Percentiles rank a stretch among this genome's conserved stretches.
These are phyloP conservation scores for human (Homo sapiens) DNA, from an alignment of 2,113 vertebrate genomes.

Conservation along the genomic window GRCh38 chr7:134869501-134870000, in stretches of 20 bases:
- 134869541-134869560: neutral
- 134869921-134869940: rapidly evolving
- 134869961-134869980: neutral
- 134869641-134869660: neutral
- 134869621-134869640: neutral
- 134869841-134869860: neutral
- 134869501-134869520: neutral
- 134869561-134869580: neutral
- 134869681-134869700: neutral
- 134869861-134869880: neutral
- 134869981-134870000: rapidly evolving
- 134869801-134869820: neutral
- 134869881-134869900: neutral
- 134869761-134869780: neutral
- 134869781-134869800: neutral
- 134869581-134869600: neutral
- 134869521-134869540: neutral
- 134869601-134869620: neutral
- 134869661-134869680: constrained; percentile 14
- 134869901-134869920: neutral
- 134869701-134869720: neutral
- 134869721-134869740: neutral
- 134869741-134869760: neutral
- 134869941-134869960: neutral
- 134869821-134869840: neutral